Evolutionary conservation across 2,113 vertebrate species (phyloP), one percentile per base, ranked within the genome.

Genomic region (Daubentonia madagascariensis): DNA sequence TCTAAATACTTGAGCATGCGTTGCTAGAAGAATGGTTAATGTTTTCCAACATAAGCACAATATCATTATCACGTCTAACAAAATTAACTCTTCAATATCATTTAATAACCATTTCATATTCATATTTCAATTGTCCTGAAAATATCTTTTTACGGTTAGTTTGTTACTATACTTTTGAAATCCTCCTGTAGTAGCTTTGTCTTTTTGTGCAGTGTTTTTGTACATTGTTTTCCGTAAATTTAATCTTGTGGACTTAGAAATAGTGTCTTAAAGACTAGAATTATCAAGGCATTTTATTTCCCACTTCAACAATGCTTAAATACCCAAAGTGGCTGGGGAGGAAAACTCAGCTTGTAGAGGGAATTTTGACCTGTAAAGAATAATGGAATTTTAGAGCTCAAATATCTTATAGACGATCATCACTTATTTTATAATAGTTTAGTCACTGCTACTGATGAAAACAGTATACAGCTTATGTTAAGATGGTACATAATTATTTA

Each of bases 301-400:
- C 30, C 40, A 8, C 5, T 61, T 93, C 61, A 78, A n/a, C 45
- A 72, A 37, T 87, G 67, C n/a, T 37, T 81, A 52, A 70, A 75
- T 92, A 32, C 43, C 57, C 54, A 78, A 11, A 7, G 37, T 88
- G 30, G 25, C 30, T 20, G 16, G 4, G 2, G 7, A 89, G 20
- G 70, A 87, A 91, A 32, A 87, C 8, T 73, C 14, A 67, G 23
- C 23, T 88, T 37, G 18, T 28, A 85, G 5, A 79, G 11, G 28
- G 37, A 65, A 91, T 78, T 37, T 96, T 92, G 52, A 70, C 68
- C 35, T 84, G 2, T 52, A 13, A 59, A 8, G 37, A 76, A 83
- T 70, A 91, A 57, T 76, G 80, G 37, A 70, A 94, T 95, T 97
- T 93, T 90, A 83, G n/a, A 94, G 28, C 28, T 79, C 52, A 12